phyloP scores from a whole-genome alignment of 2,888 invertebrate genomes.

The Mallateleia sp. region DNA sequence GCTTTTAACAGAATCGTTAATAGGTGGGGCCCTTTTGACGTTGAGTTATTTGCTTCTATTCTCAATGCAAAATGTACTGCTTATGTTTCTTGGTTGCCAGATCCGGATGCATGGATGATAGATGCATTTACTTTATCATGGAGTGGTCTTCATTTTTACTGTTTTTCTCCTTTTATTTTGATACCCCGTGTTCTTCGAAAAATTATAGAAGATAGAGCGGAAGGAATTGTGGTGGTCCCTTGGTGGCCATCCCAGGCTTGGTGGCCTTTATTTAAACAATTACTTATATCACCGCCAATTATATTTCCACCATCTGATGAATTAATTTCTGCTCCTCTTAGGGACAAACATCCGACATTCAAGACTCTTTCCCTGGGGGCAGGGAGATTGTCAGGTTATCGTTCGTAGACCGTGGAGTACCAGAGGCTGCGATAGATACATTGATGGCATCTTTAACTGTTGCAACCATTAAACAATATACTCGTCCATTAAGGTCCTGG shows the following conservation, averaged over 20 bases:
- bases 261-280: background rate
- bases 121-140: slow-evolving; percentile 1
- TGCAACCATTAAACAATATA: slow-evolving; percentile 65
- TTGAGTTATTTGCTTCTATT: background rate
- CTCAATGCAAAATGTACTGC: background rate
- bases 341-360: slow-evolving; percentile 6
- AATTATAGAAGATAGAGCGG: slow-evolving; percentile 10
- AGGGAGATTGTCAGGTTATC: slow-evolving; percentile 22
- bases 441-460: slow-evolving; percentile 57
- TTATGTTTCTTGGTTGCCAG: slow-evolving; percentile 1
- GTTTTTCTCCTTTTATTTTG: slow-evolving; percentile 8
- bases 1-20: background rate
- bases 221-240: background rate
- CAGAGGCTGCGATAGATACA: background rate
- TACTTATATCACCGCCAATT: background rate
- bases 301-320: background rate
- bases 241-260: slow-evolving; percentile 1
- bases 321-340: slow-evolving; percentile 15
- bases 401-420: background rate
- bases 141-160: background rate
- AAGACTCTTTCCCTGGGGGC: slow-evolving; percentile 33
- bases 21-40: slow-evolving; percentile 2
- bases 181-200: background rate
- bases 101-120: background rate
- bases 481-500: slow-evolving; percentile 51